Evolutionary conservation across 2,888 invertebrate genomes (phyloP).

Genomic region (Pterostichus niger): DNA sequence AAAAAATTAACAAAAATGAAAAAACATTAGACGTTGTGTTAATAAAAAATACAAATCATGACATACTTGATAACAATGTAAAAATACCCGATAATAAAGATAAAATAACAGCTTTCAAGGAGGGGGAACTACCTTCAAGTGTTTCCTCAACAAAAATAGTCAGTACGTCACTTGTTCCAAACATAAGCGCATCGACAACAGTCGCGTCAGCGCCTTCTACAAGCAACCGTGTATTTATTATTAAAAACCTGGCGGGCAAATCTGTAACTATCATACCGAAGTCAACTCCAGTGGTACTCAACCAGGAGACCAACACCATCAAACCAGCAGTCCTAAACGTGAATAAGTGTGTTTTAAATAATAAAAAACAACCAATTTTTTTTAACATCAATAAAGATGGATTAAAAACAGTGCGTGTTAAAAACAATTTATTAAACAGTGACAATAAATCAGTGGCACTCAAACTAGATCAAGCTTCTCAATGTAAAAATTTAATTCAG

Average conservation of each 20-base stretch:
- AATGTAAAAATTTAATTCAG: background rate
- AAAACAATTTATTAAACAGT: background rate
- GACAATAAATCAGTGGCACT: background rate
- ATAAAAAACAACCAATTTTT: no score
- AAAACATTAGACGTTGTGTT: background rate
- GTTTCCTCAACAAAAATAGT: no score
- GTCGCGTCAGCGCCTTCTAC: background rate
- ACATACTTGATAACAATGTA: background rate
- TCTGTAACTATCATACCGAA: conserved; percentile 33
- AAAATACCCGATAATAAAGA: background rate
- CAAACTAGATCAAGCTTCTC: background rate
- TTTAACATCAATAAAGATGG: background rate
- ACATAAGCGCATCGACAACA: background rate
- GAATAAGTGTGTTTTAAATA: no score
- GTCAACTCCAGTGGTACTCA: conserved; percentile 22
- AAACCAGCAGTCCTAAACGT: background rate
- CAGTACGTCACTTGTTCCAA: background rate
- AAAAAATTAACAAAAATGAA: no score
- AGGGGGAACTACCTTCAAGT: background rate
- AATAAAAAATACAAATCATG: background rate
- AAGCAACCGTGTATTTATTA: conserved; percentile 2
- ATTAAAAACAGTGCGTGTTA: no score
- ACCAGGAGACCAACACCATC: background rate
- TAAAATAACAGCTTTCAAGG: background rate
- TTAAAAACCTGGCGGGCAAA: conserved; percentile 40